These are phyloP conservation scores for Pardalotus punctatus DNA, from an alignment of 2,113 vertebrate species.

Conservation along the genomic window DNA sequence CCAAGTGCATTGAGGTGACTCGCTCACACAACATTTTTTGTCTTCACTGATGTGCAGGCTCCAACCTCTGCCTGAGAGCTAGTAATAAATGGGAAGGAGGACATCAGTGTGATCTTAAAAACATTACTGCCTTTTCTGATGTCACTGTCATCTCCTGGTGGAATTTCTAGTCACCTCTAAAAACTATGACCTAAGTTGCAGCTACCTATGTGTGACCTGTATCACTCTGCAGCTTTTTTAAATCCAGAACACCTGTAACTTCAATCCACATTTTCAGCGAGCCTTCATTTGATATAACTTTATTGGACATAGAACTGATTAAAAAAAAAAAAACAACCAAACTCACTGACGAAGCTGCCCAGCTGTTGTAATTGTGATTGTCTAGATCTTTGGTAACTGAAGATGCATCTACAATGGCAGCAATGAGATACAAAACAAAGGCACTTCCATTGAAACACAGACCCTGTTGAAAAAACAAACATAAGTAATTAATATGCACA, in stretches of 20 bases:
- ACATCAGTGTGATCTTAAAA: background rate
- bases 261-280: rapidly evolving
- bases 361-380: conserved; percentile 90
- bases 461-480: conserved; percentile 66
- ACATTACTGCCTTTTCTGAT: background rate
- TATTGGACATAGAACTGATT: background rate
- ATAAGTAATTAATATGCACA: background rate
- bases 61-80: background rate
- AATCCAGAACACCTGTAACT: background rate
- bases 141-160: background rate
- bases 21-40: background rate
- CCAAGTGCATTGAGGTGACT: background rate
- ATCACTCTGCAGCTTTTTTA: background rate
- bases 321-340: background rate
- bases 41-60: background rate
- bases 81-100: background rate
- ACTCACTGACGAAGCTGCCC: conserved; percentile 91
- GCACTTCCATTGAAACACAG: conserved; percentile 87
- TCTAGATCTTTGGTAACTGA: conserved; percentile 76
- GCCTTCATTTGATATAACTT: background rate
- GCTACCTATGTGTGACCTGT: background rate
- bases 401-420: conserved; percentile 79
- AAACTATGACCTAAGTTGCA: background rate
- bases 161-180: background rate
- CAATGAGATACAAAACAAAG: conserved; percentile 83